Evolutionary conservation across 2,888 invertebrate species (phyloP).

Genomic region (Homarus gammarus): DNA sequence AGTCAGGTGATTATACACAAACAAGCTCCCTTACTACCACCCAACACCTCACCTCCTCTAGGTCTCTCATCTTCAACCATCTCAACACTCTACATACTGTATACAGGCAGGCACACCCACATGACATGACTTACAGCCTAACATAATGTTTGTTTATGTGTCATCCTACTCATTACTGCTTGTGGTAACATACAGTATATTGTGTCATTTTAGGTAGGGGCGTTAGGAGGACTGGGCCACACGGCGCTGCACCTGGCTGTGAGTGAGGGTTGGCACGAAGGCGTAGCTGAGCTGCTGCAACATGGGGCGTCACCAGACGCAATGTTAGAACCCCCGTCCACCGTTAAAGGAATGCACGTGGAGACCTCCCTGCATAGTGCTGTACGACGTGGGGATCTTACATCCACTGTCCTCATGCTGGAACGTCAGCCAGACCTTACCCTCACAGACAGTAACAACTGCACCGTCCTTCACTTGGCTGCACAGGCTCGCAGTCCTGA

Average conservation of each 20-base stretch:
- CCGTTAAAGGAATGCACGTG: slow-evolving; percentile 81
- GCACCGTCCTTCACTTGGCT: slow-evolving; percentile 82
- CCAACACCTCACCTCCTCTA: not conserved
- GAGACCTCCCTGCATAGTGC: slow-evolving; percentile 82
- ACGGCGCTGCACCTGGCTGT: slow-evolving; percentile 83
- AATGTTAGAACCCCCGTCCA: slow-evolving; percentile 80
- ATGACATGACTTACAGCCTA: not conserved
- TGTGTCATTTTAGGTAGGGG: slow-evolving; percentile 28
- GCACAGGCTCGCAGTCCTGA: slow-evolving; percentile 81
- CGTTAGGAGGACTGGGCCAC: slow-evolving; percentile 43
- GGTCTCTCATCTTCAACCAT: not conserved
- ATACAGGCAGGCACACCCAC: not conserved
- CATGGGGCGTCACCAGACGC: slow-evolving; percentile 80
- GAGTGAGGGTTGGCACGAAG: slow-evolving; percentile 80
- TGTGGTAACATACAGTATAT: too few relatives aligned
- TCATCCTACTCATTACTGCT: too few relatives aligned
- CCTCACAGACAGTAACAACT: slow-evolving; percentile 79
- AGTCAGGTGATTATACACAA: too few relatives aligned
- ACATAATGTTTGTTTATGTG: not conserved
- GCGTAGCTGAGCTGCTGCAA: slow-evolving; percentile 80
- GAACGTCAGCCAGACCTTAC: slow-evolving; percentile 82
- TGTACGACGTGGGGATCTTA: slow-evolving; percentile 81
- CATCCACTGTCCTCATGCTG: slow-evolving; percentile 82
- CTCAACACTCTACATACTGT: too few relatives aligned
- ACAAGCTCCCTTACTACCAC: not conserved